Evolutionary conservation across 2,797 vertebrate species (phyloP).

Genomic region (Otolemur crassicaudatus): DNA sequence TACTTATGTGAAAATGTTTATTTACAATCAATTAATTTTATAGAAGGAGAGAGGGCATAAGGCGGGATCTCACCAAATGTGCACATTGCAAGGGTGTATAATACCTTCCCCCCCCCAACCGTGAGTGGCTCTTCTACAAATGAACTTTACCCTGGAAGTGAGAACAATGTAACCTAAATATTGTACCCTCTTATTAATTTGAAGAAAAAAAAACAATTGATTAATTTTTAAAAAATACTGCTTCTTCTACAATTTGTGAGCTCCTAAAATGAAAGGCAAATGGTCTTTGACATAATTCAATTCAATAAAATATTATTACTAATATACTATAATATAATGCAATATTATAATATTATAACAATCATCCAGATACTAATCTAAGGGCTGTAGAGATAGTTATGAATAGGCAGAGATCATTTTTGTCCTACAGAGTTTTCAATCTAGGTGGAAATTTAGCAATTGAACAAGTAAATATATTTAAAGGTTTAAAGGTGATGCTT

Average conservation of each 20-base stretch:
- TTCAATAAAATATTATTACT: slow-evolving; percentile 20
- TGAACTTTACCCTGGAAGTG: too few species aligned
- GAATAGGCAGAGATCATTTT: not conserved
- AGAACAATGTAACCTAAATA: too few species aligned
- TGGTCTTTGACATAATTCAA: not conserved
- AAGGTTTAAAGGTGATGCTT: not conserved
- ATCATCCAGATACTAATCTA: not conserved
- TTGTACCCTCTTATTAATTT: too few species aligned
- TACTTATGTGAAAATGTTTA: not conserved
- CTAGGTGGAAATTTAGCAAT: not conserved
- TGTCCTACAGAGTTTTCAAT: not conserved
- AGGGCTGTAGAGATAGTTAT: not conserved
- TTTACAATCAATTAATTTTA: slow-evolving; percentile 48
- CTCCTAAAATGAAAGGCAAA: slow-evolving; percentile 22
- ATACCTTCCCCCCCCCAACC: too few species aligned
- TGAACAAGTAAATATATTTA: not conserved
- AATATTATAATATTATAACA: not conserved
- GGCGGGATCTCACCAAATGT: too few species aligned
- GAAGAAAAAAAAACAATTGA: too few species aligned
- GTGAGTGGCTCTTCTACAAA: too few species aligned
- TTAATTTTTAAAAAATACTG: slow-evolving; percentile 27
- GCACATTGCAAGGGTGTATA: too few species aligned
- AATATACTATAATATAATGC: too few species aligned
- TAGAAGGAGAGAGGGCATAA: too few species aligned
- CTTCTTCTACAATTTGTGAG: not conserved